Evolutionary conservation across 1,140 invertebrate genomes (phyloP), one percentile per base, ranked within the genome.

Genomic region (Drosophila ambigua): DNA sequence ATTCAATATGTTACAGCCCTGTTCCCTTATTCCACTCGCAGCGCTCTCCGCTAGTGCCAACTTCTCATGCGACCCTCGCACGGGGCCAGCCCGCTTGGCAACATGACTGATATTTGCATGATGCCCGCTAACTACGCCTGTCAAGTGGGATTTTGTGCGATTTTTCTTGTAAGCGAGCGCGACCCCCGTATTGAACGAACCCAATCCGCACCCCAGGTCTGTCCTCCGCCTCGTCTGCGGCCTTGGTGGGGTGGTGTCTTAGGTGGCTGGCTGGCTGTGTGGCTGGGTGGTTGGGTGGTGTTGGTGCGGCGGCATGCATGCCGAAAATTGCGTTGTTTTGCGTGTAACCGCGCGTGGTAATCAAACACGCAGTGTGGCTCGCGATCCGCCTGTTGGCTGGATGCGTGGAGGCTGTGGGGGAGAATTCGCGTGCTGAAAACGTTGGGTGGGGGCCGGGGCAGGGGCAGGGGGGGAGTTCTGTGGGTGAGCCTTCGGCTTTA

Each of bases 321-420:
- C 83, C 78, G 82, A 90, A 90, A 90, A 90, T 90, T 88, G 83
- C 88, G 82, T 83, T 90, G 88, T 87, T 80, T 87, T 90, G 88
- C 88, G 88, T 90, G 88, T 90, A 90, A 90, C 88, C 88, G 88
- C 88, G 88, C 88, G 88, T 90, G 83, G 88, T 90, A 90, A 90
- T 90, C 88, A 90, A 88, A 88, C 83, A 88, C 72, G 84, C 84
- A 80, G 78, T 59, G 53, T 49, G 55, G 28, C 60, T 55, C 46
- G 81, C 67, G 43, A 64, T 63, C 52, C 55, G 58, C 49, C 46
- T 20, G 61, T 26, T 45, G 28, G 28, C n/a, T 1, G 28, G 4
- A 4, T 13, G 5, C 11, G 51, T 24, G 11, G n/a, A 54, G 68
- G 9, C 20, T 9, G 35, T 20, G 39, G 35, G 31, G 8, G 2